These are phyloP conservation scores for Astropecten irregularis DNA, from an alignment of 53 echinoderm and acorn worm genomes.

Conservation along the genomic window DNA sequence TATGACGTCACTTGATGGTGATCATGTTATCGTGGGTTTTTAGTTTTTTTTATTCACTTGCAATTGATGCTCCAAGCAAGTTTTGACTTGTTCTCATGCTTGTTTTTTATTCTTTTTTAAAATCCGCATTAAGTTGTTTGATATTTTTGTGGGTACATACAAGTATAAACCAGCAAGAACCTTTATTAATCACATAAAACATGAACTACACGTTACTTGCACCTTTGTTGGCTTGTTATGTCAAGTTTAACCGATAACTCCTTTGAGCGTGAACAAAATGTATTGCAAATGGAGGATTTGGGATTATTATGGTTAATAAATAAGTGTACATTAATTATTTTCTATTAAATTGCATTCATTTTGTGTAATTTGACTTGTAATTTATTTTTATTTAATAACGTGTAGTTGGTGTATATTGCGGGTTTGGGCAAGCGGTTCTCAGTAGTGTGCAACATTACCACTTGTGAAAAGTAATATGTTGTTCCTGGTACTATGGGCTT, in stretches of 20 bases:
- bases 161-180: not conserved
- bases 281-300: conserved; percentile 17
- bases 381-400: not conserved
- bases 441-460: conserved; percentile 6
- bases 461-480: conserved; percentile 22
- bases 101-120: no score
- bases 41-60: conserved; percentile 7
- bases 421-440: conserved; percentile 10
- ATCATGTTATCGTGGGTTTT: conserved; percentile 17
- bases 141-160: no score
- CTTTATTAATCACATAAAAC: conserved; percentile 3
- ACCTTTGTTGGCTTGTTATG: conserved; percentile 12
- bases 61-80: conserved; percentile 26
- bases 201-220: not conserved
- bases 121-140: no score
- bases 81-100: conserved; percentile 3
- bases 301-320: conserved; percentile 12
- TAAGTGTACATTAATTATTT: conserved; percentile 4
- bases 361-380: not conserved
- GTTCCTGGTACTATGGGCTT: conserved; percentile 9
- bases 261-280: no score
- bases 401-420: not conserved
- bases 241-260: no score
- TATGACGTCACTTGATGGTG: conserved; percentile 5
- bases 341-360: conserved; percentile 5